Base-by-base conservation (phyloP, 2,888 invertebrate species). In the Pogonocherus hispidulus region DNA sequence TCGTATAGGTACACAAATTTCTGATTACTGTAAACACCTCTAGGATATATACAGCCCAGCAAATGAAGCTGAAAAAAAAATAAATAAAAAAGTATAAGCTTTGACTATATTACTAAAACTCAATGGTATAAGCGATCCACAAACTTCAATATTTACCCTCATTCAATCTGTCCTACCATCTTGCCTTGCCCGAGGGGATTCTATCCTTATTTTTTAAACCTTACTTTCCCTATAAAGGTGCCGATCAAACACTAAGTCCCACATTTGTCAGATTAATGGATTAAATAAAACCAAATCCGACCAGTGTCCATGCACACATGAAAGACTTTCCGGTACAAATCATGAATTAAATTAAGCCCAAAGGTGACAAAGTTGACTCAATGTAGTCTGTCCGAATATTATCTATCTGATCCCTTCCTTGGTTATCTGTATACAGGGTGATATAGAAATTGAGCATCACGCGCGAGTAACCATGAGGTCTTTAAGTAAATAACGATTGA, bases 231-330 rank as follows among this genome's bases (percentile, higher is more conserved):
- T 16, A n/a, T 19, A 56, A 56, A n/a, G 3, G n/a, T n/a, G 41
- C 55, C 55, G 55, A 56, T 11, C 22, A 20, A 6, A 20, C 19
- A 6, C 55, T 35, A 27, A 54, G 52, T 32, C 52, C 14, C 18
- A 5, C 32, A 18, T 55, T 55, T 55, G 55, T 56, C 55, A 9
- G 55, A 37, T 56, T 55, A 55, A 32, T 19, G 35, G 55, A 55
- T 55, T 56, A 54, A 14, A 32, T n/a, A n/a, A n/a, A n/a, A n/a
- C 14, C 19, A 37, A 41, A 56, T 56, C 35, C 41, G 20, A 41
- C 55, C 37, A 41, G 41, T n/a, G 19, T 22, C 11, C 22, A 35
- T 6, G 35, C 37, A 55, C 35, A 55, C 19, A 16, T 32, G 1
- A 3, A 32, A 32, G 32, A 6, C 8, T 32, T 32, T 32, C 32